Conservation (phyloP, 2,113 vertebrate species). For the Pollimyrus isidori region DNA sequence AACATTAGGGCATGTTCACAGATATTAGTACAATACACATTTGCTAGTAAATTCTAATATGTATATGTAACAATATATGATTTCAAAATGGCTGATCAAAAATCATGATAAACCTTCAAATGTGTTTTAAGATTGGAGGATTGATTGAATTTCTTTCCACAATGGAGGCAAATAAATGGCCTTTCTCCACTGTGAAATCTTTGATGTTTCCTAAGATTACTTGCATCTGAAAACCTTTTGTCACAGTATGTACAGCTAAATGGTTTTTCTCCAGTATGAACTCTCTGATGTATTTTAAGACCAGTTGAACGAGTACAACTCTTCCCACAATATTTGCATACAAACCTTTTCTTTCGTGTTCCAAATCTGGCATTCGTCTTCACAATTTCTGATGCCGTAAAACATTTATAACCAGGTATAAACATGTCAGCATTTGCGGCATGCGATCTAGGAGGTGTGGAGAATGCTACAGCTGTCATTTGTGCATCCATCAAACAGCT, state of each 20-base stretch:
- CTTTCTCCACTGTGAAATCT: constrained; percentile 41
- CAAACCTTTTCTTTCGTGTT: constrained; percentile 30
- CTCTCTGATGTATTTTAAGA: constrained; percentile 34
- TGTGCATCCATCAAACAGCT: not conserved
- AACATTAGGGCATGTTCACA: not conserved
- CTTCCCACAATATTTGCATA: constrained; percentile 38
- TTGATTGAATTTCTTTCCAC: constrained; percentile 21
- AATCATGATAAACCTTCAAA: constrained; percentile 20
- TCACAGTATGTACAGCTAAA: constrained; percentile 37
- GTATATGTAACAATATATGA: not conserved
- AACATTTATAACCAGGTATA: not conserved
- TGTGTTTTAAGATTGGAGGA: constrained; percentile 18
- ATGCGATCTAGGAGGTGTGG: not conserved
- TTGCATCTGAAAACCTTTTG: constrained; percentile 36
- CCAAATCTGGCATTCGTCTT: not conserved
- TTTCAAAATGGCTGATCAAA: not conserved
- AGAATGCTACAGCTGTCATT: not conserved
- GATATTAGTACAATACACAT: not conserved
- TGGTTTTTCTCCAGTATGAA: constrained; percentile 38
- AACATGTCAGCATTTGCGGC: not conserved
- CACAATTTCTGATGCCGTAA: not conserved
- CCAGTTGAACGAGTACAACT: constrained; percentile 30
- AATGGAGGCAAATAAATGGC: constrained; percentile 38
- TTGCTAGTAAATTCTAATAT: not conserved
- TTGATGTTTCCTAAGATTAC: constrained; percentile 40